Base-by-base conservation (phyloP, 2,888 invertebrate genomes). In the Oligia fasciuncula region DNA sequence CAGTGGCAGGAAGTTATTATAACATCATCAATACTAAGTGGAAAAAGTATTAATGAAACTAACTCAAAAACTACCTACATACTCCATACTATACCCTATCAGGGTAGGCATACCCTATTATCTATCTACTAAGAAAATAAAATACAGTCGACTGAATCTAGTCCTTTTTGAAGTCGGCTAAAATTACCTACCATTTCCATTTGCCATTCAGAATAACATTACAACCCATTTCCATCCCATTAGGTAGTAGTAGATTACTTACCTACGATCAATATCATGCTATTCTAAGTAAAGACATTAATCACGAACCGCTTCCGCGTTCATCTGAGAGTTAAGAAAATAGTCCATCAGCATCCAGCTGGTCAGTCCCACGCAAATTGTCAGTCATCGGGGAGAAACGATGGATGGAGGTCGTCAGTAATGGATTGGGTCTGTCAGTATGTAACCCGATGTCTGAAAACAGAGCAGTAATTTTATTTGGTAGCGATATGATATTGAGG, bases 271-370 rank as follows among this genome's bases (percentile, higher is more conserved):
- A 70, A 81, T 81, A 84, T 69, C 40, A 35, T 43, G n/a, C 43
- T 19, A n/a, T 60, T 66, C 49, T 73, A n/a, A 57, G 54, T 71
- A 72, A 78, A 40, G 46, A 46, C 54, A 87, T 87, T 86, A 80
- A 86, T 87, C 88, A 80, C 63, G n/a, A 29, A 4, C 65, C 29
- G 35, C 63, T 81, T 80, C 78, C 75, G 63, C 76, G 62, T 85
- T 85, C 76, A 51, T 76, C 73, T 69, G 73, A 43, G 49, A 73
- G 17, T 23, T 46, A 76, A 65, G 73, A 66, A 85, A 65, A 75
- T 46, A 65, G 54, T 23, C 51, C 29, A 63, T 73, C 75, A 65
- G 74, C 40, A 49, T 60, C 29, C 76, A 81, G 67, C 71, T 73
- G 70, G 72, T 19, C 73, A 63, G 68, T 71, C 76, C 57, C 84